phyloP scores from a whole-genome alignment of 2,888 invertebrate species.

The Ophion obscuratus region DNA sequence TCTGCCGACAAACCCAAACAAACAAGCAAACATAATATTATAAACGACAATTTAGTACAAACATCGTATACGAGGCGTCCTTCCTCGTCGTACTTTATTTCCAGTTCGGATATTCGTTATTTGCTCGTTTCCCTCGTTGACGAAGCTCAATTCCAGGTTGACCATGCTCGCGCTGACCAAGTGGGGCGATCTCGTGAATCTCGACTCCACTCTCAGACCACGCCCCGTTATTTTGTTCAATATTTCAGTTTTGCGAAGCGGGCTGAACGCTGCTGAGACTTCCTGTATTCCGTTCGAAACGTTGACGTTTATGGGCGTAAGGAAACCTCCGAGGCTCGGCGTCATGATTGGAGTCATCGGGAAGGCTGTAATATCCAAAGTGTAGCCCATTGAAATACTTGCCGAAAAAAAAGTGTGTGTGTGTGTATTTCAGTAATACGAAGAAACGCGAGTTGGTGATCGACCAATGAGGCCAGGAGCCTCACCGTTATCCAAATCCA shows the following conservation, averaged over 20 bases:
- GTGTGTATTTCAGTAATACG: conserved; percentile 73
- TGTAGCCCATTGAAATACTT: neutral
- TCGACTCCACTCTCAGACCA: conserved; percentile 87
- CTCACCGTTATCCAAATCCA: conserved; percentile 92
- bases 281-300: conserved; percentile 80
- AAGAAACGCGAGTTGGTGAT: neutral
- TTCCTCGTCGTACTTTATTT: conserved; percentile 87
- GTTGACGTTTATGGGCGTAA: conserved; percentile 86
- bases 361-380: conserved; percentile 84
- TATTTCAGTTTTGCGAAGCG: conserved; percentile 87
- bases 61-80: neutral
- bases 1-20: conserved; percentile 82
- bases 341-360: conserved; percentile 91
- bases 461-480: neutral
- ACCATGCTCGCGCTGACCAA: conserved; percentile 93
- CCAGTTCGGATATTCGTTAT: conserved; percentile 89
- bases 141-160: conserved; percentile 91
- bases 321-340: conserved; percentile 92
- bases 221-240: conserved; percentile 90
- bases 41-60: neutral
- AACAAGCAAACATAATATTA: conserved; percentile 3
- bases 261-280: conserved; percentile 87
- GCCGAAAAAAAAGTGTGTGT: conserved; percentile 22
- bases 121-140: conserved; percentile 89
- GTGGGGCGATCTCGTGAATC: conserved; percentile 92